Evolutionary conservation across 23 tunicate species (phyloP), one percentile per base, ranked within the genome.

Genomic region (Halocynthia aurantium): DNA sequence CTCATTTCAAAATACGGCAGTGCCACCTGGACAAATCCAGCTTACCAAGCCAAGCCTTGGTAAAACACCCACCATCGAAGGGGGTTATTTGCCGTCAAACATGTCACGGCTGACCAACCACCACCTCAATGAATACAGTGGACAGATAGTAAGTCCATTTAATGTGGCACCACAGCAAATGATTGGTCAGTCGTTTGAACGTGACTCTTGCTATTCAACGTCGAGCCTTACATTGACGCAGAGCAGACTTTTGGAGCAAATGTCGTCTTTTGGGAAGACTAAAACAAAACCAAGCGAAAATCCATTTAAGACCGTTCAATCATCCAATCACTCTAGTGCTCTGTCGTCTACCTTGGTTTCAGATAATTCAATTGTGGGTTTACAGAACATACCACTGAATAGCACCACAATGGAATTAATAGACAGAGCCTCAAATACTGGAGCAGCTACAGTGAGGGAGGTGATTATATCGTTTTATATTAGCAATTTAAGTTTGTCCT

Each of bases 351-450:
- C 22, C 31, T 10, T 10, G 10, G 22, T 65, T 65, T 6, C 70
- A 10, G 70, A 65, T 0, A 65, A 65, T 20, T 65, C 19, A 31
- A 31, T 31, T 31, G 44, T 1, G 44, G 44, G 44, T 31, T 31
- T 31, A 31, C 44, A 31, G 44, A 31, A 65, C 31, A 40, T 65
- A 15, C 19, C 9, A 20, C 70, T 0, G 13, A 11, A 65, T 65
- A 65, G 31, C 31, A 11, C 78, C 78, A 74, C 78, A 74, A 53
- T 74, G 17, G 17, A 74, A 8, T 18, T 74, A 64, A 74, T 74
- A 64, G 55, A 74, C 56, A 53, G 56, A 50, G 78, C 78, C 5
- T 54, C 20, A 19, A 53, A 53, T 52, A 64, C 78, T 0, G 78
- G 78, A 53, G 21, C 63, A 13, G 78, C 78, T 15, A 53, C 78